These are phyloP conservation scores for Littorina saxatilis DNA, from an alignment of 1,140 invertebrate species.

Conservation along the genomic window DNA sequence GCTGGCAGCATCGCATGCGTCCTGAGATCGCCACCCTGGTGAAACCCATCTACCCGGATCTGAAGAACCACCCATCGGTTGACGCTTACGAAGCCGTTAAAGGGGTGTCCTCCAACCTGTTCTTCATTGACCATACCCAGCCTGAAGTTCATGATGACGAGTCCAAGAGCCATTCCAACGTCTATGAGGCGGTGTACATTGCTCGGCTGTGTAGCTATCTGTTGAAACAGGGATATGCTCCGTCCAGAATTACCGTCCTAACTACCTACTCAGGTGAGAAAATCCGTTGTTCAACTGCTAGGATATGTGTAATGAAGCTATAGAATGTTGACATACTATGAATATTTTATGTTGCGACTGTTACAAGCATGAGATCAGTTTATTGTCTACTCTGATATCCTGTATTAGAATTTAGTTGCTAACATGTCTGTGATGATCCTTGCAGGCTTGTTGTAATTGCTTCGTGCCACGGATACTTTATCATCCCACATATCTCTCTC, in stretches of 20 bases:
- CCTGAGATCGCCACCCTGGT: slow-evolving; percentile 73
- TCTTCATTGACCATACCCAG: slow-evolving; percentile 72
- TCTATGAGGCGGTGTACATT: slow-evolving; percentile 67
- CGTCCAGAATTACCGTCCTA: slow-evolving; percentile 73
- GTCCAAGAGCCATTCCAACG: slow-evolving; percentile 16
- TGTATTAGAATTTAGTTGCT: too few species aligned
- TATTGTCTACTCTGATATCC: too few species aligned
- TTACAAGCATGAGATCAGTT: too few species aligned
- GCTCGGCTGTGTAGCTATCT: slow-evolving; percentile 70
- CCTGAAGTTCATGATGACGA: slow-evolving; percentile 59
- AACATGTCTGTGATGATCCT: too few species aligned
- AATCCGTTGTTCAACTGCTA: not conserved
- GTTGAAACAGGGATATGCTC: slow-evolving; percentile 71
- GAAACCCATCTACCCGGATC: slow-evolving; percentile 71
- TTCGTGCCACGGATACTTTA: too few species aligned
- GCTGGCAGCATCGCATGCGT: slow-evolving; percentile 62
- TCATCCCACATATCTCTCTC: too few species aligned
- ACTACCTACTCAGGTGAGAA: slow-evolving; percentile 72
- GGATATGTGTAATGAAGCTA: too few species aligned
- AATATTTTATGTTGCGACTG: too few species aligned
- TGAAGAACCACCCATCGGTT: slow-evolving; percentile 69
- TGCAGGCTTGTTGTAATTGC: too few species aligned
- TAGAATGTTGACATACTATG: too few species aligned
- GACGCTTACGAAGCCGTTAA: slow-evolving; percentile 59
- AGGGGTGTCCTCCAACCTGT: slow-evolving; percentile 72